These are phyloP conservation scores for Pachyramphus minor DNA, from an alignment of 2,113 vertebrate species.

Conservation along the genomic window DNA sequence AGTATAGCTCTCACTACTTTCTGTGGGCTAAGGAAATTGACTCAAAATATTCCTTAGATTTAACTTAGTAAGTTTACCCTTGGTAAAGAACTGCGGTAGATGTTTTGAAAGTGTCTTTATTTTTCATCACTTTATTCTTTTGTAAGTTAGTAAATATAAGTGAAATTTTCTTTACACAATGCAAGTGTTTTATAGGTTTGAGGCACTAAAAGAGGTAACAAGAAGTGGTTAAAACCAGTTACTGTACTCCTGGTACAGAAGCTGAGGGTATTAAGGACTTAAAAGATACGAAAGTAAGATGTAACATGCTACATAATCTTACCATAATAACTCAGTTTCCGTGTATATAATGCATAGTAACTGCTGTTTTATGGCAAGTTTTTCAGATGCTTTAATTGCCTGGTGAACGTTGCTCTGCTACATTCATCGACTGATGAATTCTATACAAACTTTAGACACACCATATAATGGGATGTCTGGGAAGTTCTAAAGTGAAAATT, in stretches of 20 bases:
- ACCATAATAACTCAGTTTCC: background rate
- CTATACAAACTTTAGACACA: background rate
- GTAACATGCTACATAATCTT: background rate
- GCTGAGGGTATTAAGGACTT: background rate
- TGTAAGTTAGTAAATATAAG: background rate
- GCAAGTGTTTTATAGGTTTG: background rate
- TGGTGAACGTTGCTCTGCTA: background rate
- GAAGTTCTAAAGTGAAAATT: background rate
- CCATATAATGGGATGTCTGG: background rate
- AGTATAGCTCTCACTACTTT: background rate
- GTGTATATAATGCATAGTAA: background rate
- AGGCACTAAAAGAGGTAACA: background rate
- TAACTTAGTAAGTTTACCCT: background rate
- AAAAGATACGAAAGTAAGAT: background rate
- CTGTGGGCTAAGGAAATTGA: background rate
- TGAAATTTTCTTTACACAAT: background rate
- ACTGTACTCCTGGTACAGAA: background rate
- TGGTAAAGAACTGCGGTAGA: background rate
- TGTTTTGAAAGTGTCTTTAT: background rate
- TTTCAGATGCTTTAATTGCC: background rate
- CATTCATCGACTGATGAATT: background rate
- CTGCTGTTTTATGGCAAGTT: background rate
- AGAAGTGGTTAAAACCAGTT: background rate
- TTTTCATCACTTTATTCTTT: background rate
- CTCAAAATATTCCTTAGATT: background rate